Evolutionary conservation across 37 sponge, comb jelly and placozoan genomes (phyloP).

Genomic region (Chondrosia reniformis): DNA sequence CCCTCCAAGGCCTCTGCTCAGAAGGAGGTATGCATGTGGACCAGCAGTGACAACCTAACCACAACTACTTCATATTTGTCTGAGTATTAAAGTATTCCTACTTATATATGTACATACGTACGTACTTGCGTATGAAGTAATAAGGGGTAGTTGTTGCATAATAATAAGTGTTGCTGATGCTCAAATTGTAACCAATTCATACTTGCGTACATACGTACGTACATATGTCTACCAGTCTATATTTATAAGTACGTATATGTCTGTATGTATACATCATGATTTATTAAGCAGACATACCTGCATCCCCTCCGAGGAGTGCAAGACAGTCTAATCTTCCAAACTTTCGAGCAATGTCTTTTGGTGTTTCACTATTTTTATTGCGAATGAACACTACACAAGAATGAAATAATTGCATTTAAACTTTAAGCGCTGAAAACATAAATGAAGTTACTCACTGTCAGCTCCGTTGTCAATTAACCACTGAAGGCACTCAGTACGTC

Average conservation of each 20-base stretch:
- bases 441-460: constrained; percentile 53
- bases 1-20: too few species aligned
- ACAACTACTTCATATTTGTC: too few species aligned
- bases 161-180: too few species aligned
- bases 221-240: constrained; percentile 2
- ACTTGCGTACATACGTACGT: constrained; percentile 1
- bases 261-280: neutral
- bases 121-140: too few species aligned
- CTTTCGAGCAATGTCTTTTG: constrained; percentile 61
- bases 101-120: too few species aligned
- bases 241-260: constrained; percentile 17
- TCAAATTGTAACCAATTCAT: too few species aligned
- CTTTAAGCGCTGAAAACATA: neutral
- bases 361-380: constrained; percentile 69
- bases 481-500: constrained; percentile 60
- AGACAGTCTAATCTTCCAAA: constrained; percentile 48
- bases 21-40: too few species aligned
- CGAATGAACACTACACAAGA: constrained; percentile 1
- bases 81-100: too few species aligned
- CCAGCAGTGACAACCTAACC: too few species aligned
- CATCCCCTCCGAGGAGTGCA: constrained; percentile 40
- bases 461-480: constrained; percentile 81
- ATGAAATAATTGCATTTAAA: neutral
- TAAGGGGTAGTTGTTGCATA: too few species aligned
- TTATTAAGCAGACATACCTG: neutral